Conservation (phyloP, 1,140 invertebrate genomes). For the Mamestra configurata region DNA sequence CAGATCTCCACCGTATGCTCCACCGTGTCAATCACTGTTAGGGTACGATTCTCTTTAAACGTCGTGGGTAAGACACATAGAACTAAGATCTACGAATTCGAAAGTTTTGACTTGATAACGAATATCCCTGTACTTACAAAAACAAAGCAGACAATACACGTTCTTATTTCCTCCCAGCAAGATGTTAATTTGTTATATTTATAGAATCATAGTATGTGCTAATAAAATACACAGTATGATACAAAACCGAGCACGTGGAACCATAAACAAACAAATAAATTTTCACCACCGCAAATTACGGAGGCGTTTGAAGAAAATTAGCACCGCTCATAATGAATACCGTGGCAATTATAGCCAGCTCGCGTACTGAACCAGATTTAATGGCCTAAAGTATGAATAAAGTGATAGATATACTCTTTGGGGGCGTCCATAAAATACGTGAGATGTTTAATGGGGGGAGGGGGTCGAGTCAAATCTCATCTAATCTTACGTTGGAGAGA, state of each 20-base stretch:
- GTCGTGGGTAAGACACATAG: neutral
- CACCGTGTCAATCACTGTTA: too few relatives aligned
- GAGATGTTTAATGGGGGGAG: too few relatives aligned
- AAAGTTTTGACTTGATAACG: too few relatives aligned
- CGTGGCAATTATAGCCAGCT: neutral
- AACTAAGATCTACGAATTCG: neutral
- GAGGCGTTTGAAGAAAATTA: constrained; percentile 7
- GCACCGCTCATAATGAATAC: constrained; percentile 17
- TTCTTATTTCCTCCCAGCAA: neutral
- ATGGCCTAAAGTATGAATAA: too few relatives aligned
- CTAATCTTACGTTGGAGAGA: constrained; percentile 48
- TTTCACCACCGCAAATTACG: neutral
- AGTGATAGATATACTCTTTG: too few relatives aligned
- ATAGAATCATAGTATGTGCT: neutral
- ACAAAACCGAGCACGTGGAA: constrained; percentile 1
- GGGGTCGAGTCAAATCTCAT: constrained; percentile 43
- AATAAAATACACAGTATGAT: neutral
- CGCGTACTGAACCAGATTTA: neutral
- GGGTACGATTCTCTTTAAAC: too few relatives aligned
- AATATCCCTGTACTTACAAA: neutral
- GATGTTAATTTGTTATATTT: neutral
- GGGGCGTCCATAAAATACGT: too few relatives aligned
- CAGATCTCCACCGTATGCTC: too few relatives aligned
- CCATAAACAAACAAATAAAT: constrained; percentile 1
- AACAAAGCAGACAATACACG: neutral